Evolutionary conservation across 2,797 vertebrate genomes (phyloP).

Genomic region (Schizopygopsis pylzovi): DNA sequence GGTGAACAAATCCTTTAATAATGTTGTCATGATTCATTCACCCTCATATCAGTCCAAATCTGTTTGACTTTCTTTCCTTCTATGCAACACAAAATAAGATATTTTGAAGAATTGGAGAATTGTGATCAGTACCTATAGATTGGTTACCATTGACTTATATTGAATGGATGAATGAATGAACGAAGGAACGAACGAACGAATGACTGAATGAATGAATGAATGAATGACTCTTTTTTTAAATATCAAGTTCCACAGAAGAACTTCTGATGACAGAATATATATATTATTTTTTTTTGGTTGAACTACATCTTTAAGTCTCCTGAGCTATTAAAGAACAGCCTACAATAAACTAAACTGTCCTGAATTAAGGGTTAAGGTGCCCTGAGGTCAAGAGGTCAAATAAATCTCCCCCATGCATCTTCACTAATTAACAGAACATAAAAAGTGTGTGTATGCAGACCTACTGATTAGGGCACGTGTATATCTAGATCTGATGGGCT

Average conservation of each 20-base stretch:
- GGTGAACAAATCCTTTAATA: no score
- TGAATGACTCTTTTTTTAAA: background rate
- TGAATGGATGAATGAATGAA: background rate
- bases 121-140: background rate
- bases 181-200: no score
- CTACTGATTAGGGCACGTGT: conserved; percentile 41
- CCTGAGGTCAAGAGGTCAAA: conserved; percentile 43
- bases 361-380: conserved; percentile 48
- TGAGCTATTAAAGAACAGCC: background rate
- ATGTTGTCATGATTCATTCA: background rate
- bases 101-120: background rate
- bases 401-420: conserved; percentile 20
- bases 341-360: background rate
- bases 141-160: background rate
- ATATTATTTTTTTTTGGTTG: no score
- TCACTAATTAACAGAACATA: conserved; percentile 53
- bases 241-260: conserved; percentile 27
- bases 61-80: background rate
- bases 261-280: background rate
- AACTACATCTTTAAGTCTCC: background rate
- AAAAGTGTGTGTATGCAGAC: conserved; percentile 26
- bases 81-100: background rate
- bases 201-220: no score
- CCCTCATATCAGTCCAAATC: background rate
- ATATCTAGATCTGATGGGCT: conserved; percentile 35